A percentile compares a stretch with the other conserved stretches of the same genome.
phyloP scores from a whole-genome alignment of 2,797 vertebrate genomes.

The Neosalanx taihuensis region DNA sequence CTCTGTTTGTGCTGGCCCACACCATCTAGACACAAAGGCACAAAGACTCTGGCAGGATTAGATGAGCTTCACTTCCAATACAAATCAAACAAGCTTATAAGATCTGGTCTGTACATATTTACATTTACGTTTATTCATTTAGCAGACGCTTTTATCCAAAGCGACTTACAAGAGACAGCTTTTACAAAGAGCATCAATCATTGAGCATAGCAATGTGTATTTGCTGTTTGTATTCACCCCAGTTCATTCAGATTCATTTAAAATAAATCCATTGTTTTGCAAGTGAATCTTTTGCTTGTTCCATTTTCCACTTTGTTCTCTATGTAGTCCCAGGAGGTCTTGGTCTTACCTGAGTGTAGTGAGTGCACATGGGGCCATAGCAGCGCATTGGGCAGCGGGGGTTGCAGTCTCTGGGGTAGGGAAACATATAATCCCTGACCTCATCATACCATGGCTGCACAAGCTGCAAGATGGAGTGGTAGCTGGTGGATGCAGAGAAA shows the following conservation, averaged over 20 bases:
- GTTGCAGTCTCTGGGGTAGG: constrained; percentile 83
- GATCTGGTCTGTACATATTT: no score
- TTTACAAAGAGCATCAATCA: no score
- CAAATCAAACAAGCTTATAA: not conserved
- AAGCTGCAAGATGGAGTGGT: constrained; percentile 83
- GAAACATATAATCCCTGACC: constrained; percentile 86
- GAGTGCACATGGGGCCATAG: constrained; percentile 81
- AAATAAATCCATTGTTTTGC: no score
- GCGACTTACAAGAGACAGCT: no score
- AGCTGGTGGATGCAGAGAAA: constrained; percentile 62
- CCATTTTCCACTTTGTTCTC: not conserved
- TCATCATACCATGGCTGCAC: constrained; percentile 91
- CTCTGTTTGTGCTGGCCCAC: constrained; percentile 86
- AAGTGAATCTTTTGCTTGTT: not conserved
- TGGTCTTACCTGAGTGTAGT: not conserved
- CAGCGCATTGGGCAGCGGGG: constrained; percentile 84
- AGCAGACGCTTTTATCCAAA: no score
- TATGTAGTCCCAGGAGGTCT: not conserved
- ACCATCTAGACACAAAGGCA: constrained; percentile 76
- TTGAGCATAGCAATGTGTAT: no score
- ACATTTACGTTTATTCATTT: no score
- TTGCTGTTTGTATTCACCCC: not conserved
- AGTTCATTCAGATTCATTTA: not conserved
- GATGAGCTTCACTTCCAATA: constrained; percentile 2
- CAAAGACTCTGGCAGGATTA: not conserved